These are phyloP conservation scores for Thaumetopoea pityocampa DNA, from an alignment of 1,140 invertebrate genomes.

Conservation along the genomic window DNA sequence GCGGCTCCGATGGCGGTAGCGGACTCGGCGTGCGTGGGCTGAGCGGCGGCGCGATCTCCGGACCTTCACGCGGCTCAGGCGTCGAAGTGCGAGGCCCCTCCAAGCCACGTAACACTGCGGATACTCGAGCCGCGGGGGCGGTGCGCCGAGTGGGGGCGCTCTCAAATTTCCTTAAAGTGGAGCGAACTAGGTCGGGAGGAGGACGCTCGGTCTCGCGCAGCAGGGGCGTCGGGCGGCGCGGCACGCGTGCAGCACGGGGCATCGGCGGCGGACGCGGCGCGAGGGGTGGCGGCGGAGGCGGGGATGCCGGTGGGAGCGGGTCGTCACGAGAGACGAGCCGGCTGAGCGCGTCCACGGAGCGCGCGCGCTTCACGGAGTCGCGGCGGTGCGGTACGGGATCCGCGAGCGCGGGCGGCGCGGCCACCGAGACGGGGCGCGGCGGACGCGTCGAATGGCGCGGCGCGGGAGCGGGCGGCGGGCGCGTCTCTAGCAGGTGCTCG, in stretches of 20 bases:
- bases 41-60: neutral
- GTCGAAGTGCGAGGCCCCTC: slow-evolving; percentile 49
- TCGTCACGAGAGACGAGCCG: slow-evolving; percentile 74
- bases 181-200: slow-evolving; percentile 89
- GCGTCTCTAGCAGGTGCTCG: slow-evolving; percentile 87
- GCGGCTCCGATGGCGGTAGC: slow-evolving; percentile 26
- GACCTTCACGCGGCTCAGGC: slow-evolving; percentile 46
- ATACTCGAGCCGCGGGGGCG: slow-evolving; percentile 55
- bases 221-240: slow-evolving; percentile 81
- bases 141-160: slow-evolving; percentile 77
- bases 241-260: slow-evolving; percentile 70
- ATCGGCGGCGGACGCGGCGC: slow-evolving; percentile 77
- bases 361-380: slow-evolving; percentile 86
- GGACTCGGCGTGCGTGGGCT: slow-evolving; percentile 41
- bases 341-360: slow-evolving; percentile 88
- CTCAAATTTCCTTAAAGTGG: slow-evolving; percentile 90
- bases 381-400: slow-evolving; percentile 67
- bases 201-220: slow-evolving; percentile 88
- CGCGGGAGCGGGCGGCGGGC: slow-evolving; percentile 49
- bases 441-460: slow-evolving; percentile 34
- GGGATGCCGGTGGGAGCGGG: slow-evolving; percentile 25
- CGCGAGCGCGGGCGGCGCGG: slow-evolving; percentile 72
- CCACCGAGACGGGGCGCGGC: slow-evolving; percentile 56
- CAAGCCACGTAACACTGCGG: slow-evolving; percentile 48
- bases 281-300: slow-evolving; percentile 36